Evolutionary conservation across 2,888 invertebrate species (phyloP).

Genomic region (Acleris laterana): DNA sequence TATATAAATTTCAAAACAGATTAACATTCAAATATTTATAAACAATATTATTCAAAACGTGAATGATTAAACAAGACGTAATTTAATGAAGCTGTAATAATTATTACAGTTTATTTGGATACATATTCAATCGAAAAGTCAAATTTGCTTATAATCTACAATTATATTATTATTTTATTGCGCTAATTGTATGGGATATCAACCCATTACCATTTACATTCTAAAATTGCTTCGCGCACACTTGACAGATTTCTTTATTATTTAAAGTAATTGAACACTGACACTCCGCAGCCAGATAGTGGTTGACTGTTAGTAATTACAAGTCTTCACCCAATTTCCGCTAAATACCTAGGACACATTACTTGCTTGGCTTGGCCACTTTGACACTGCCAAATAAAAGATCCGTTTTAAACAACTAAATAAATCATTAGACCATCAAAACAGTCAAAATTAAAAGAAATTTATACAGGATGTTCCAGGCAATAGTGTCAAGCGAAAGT

Average conservation of each 20-base stretch:
- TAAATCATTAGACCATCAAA: too few species aligned
- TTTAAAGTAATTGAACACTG: slow-evolving; percentile 52
- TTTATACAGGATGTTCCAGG: too few species aligned
- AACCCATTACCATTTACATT: slow-evolving; percentile 41
- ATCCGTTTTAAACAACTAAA: too few species aligned
- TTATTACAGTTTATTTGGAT: slow-evolving; percentile 78
- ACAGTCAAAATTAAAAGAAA: too few species aligned
- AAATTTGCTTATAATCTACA: slow-evolving; percentile 63
- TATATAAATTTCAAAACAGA: slow-evolving; percentile 79
- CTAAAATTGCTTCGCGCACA: slow-evolving; percentile 72
- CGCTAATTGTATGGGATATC: slow-evolving; percentile 64
- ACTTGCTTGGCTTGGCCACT: too few species aligned
- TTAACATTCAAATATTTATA: slow-evolving; percentile 71
- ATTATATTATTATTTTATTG: slow-evolving; percentile 62
- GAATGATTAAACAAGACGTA: slow-evolving; percentile 51
- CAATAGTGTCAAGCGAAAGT: too few species aligned
- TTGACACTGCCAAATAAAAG: too few species aligned
- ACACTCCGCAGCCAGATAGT: slow-evolving; percentile 48
- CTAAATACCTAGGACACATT: too few species aligned
- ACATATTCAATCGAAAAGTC: slow-evolving; percentile 77
- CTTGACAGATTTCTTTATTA: slow-evolving; percentile 42
- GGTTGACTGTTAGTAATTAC: too few species aligned
- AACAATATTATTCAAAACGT: slow-evolving; percentile 59
- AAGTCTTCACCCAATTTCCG: too few species aligned
- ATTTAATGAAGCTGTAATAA: slow-evolving; percentile 59